A percentile compares a stretch with the other conserved stretches of the same genome.
Conservation (phyloP, 1,140 invertebrate species). For the Drosophila cardini region DNA sequence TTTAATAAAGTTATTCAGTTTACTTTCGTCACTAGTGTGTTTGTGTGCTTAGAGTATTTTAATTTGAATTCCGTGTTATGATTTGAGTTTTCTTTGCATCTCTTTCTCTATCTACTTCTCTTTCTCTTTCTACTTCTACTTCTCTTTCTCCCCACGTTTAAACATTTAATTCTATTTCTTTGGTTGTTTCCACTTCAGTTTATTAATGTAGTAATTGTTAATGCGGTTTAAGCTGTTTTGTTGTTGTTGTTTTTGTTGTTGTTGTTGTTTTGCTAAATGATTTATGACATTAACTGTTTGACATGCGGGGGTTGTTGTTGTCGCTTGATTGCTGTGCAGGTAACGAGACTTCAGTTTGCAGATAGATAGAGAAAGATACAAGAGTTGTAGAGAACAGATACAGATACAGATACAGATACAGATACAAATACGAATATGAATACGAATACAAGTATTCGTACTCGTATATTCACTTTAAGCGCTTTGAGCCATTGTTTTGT, state of each 20-base stretch:
- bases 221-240: not conserved
- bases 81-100: no score
- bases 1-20: no score
- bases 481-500: slow-evolving; percentile 15
- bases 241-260: not conserved
- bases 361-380: no score
- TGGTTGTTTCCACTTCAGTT: not conserved
- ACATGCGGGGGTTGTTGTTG: slow-evolving; percentile 16
- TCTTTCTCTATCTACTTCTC: not conserved
- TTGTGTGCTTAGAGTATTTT: no score
- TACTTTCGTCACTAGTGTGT: no score
- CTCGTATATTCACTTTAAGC: slow-evolving; percentile 17
- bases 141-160: not conserved
- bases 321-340: slow-evolving; percentile 2
- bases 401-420: no score
- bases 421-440: no score
- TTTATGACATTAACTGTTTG: slow-evolving; percentile 9
- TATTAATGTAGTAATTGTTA: slow-evolving; percentile 11
- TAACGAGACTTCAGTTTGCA: not conserved
- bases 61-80: no score
- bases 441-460: not conserved
- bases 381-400: no score
- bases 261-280: slow-evolving; percentile 12
- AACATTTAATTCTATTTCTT: not conserved
- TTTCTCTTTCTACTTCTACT: not conserved